Percentiles rank a stretch among this genome's conserved stretches.
Evolutionary conservation across 2,888 invertebrate species (phyloP).

Genomic region (Busseola fusca): DNA sequence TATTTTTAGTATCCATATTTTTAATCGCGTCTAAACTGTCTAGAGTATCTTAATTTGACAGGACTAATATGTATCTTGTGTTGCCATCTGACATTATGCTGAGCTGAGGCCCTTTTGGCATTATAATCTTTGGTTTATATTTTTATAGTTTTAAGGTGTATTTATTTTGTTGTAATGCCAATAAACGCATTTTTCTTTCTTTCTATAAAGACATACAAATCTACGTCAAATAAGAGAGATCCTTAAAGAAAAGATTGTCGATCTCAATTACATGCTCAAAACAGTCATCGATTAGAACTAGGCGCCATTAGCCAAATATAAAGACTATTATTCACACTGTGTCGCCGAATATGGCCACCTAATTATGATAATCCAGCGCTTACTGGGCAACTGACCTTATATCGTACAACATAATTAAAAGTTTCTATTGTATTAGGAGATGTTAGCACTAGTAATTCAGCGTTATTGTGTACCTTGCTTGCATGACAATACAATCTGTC

Average conservation of each 20-base stretch:
- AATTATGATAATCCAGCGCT: constrained; percentile 60
- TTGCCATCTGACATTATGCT: too few species aligned
- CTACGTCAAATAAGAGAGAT: background rate
- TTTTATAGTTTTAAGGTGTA: too few species aligned
- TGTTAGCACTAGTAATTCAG: constrained; percentile 44
- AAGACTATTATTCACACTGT: constrained; percentile 56
- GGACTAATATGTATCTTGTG: too few species aligned
- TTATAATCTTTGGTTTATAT: too few species aligned
- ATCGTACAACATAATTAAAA: constrained; percentile 47
- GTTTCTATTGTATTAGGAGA: constrained; percentile 56
- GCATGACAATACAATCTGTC: constrained; percentile 55
- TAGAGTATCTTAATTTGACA: too few species aligned
- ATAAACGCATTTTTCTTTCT: too few species aligned
- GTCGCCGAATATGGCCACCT: constrained; percentile 49
- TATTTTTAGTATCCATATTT: too few species aligned
- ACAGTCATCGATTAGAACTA: constrained; percentile 58
- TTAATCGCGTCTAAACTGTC: too few species aligned
- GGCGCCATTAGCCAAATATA: constrained; percentile 59
- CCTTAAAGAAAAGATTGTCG: constrained; percentile 15
- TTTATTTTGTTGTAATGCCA: too few species aligned
- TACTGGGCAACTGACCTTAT: constrained; percentile 49
- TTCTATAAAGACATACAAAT: background rate
- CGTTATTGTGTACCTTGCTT: constrained; percentile 48
- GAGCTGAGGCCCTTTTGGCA: too few species aligned
- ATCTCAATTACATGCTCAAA: constrained; percentile 43